These are phyloP conservation scores for Gryllus longicercus DNA, from an alignment of 2,888 invertebrate genomes.

Conservation along the genomic window DNA sequence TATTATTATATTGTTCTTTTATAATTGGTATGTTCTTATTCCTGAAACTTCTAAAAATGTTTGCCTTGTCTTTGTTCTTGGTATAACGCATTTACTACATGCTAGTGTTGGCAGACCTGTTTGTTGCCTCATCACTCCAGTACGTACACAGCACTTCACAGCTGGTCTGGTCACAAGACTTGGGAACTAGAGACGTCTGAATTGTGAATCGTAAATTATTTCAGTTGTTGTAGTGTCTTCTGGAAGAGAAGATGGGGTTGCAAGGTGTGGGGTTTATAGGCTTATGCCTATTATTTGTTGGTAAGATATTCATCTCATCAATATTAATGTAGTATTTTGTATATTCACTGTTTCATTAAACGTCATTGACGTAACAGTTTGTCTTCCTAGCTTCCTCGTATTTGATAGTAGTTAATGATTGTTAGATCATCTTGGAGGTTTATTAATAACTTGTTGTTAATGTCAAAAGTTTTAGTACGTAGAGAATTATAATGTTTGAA, in stretches of 20 bases:
- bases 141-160: too few relatives aligned
- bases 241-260: not conserved
- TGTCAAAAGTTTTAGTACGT: not conserved
- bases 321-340: not conserved
- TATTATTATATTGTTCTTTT: too few relatives aligned
- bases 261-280: not conserved
- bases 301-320: not conserved
- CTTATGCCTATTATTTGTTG: not conserved
- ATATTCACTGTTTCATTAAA: too few relatives aligned
- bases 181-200: not conserved
- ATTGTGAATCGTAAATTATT: not conserved
- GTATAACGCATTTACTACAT: too few relatives aligned
- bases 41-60: too few relatives aligned
- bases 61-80: too few relatives aligned
- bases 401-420: too few relatives aligned
- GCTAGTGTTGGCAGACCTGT: not conserved
- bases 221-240: not conserved
- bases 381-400: too few relatives aligned
- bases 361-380: too few relatives aligned
- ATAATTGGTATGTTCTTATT: too few relatives aligned
- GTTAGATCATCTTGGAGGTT: too few relatives aligned
- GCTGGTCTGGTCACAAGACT: not conserved
- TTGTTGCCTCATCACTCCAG: not conserved
- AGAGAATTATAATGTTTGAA: too few relatives aligned
- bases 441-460: not conserved